Percentiles rank a stretch among this genome's conserved stretches.
Evolutionary conservation across 2,888 invertebrate genomes (phyloP).

Genomic region (Pachycephus smyrnensis): DNA sequence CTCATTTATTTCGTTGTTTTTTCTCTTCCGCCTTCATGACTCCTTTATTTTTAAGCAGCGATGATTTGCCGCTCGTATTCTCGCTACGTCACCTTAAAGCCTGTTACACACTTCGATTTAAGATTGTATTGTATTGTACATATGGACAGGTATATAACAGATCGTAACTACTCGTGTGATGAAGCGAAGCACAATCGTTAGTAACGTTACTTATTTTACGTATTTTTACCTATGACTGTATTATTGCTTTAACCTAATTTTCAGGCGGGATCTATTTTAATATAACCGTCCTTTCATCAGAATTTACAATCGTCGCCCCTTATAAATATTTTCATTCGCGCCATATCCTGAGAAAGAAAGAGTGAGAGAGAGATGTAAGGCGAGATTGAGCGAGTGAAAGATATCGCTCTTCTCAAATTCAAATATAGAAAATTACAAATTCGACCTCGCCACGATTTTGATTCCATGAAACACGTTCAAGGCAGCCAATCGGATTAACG

Average conservation of each 20-base stretch:
- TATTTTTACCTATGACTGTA: not conserved
- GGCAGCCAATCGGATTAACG: too few species aligned
- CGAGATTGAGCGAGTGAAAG: not conserved
- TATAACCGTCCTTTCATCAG: not conserved
- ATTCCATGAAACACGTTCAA: too few species aligned
- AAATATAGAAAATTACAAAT: not conserved
- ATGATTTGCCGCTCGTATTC: not conserved
- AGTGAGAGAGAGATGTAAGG: not conserved
- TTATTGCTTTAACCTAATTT: not conserved
- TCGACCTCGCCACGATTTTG: not conserved
- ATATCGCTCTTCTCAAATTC: not conserved
- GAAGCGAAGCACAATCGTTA: not conserved
- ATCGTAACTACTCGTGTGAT: not conserved
- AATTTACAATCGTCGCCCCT: not conserved
- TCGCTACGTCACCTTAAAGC: not conserved
- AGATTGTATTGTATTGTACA: not conserved
- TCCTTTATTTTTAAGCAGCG: not conserved
- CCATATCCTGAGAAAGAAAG: not conserved
- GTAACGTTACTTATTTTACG: not conserved
- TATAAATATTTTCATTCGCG: not conserved
- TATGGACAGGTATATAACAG: not conserved
- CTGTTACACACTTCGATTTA: not conserved
- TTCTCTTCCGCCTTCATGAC: not conserved
- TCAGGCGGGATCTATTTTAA: not conserved
- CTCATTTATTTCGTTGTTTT: not conserved